phyloP scores from a whole-genome alignment of 2,797 vertebrate species.

The Morus bassanus region DNA sequence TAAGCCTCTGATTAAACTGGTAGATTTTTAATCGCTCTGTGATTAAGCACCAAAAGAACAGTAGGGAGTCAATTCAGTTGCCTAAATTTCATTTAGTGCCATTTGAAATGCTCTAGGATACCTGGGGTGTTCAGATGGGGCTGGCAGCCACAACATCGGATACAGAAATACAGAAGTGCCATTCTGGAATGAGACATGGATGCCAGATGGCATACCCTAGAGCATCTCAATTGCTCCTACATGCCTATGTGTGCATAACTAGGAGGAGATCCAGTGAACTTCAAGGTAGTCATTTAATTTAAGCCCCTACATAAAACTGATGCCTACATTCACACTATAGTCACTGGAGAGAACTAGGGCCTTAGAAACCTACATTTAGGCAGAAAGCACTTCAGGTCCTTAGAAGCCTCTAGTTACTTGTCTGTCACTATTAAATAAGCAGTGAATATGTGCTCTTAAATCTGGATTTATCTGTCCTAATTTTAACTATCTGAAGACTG shows the following conservation, averaged over 20 bases:
- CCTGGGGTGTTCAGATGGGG: slow-evolving; percentile 3
- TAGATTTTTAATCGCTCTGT: not conserved
- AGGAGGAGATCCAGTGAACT: not conserved
- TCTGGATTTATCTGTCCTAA: not conserved
- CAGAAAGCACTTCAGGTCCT: not conserved
- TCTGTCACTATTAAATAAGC: not conserved
- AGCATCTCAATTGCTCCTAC: not conserved
- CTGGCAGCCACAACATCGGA: not conserved
- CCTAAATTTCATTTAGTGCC: slow-evolving; percentile 6
- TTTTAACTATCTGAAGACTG: not conserved
- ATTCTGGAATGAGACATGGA: slow-evolving; percentile 8
- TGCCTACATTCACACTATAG: not conserved
- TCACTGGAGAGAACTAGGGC: not conserved
- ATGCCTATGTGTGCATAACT: not conserved
- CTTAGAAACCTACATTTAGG: not conserved
- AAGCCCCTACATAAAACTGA: not conserved
- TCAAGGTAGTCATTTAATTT: not conserved
- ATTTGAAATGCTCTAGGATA: slow-evolving; percentile 14
- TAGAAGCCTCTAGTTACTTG: not conserved
- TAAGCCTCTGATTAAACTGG: not conserved
- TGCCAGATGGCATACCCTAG: slow-evolving; percentile 35
- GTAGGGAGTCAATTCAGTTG: not conserved
- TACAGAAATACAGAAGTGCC: slow-evolving; percentile 13
- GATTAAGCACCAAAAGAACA: not conserved
- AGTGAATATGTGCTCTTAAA: not conserved